A percentile compares a stretch with the other conserved stretches of the same genome.
These are phyloP conservation scores for Scelioninae gen. 1 DNA, from an alignment of 2,888 invertebrate genomes.

Conservation along the genomic window DNA sequence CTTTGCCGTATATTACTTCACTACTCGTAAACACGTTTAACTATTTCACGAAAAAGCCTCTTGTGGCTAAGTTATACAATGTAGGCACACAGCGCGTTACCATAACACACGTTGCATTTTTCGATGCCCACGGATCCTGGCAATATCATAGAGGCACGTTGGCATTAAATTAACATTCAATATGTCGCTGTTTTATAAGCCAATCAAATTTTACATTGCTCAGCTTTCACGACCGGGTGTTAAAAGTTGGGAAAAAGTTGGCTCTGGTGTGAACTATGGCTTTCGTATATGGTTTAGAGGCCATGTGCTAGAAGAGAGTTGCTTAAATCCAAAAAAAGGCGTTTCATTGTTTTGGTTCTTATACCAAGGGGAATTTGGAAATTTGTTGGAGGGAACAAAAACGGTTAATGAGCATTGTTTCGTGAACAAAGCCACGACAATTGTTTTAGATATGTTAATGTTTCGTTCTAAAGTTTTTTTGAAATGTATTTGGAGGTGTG, in stretches of 20 bases:
- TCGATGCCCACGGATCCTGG: not conserved
- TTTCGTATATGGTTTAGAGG: not conserved
- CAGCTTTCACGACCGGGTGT: slow-evolving; percentile 21
- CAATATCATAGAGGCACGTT: slow-evolving; percentile 19
- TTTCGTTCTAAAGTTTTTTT: no score
- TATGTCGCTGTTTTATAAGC: slow-evolving; percentile 39
- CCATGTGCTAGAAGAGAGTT: no score
- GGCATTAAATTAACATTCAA: slow-evolving; percentile 37
- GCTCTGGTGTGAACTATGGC: not conserved
- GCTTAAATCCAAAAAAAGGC: no score
- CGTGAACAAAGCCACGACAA: no score
- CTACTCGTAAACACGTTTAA: slow-evolving; percentile 74
- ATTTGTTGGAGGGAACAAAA: no score
- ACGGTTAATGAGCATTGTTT: no score
- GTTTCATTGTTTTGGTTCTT: no score
- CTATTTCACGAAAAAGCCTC: slow-evolving; percentile 61
- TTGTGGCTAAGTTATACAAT: slow-evolving; percentile 62
- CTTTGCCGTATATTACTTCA: slow-evolving; percentile 74
- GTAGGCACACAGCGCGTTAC: slow-evolving; percentile 32
- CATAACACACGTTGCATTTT: slow-evolving; percentile 33
- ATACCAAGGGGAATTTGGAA: no score
- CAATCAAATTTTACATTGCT: slow-evolving; percentile 40
- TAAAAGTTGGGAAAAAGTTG: slow-evolving; percentile 31
- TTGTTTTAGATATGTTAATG: no score
- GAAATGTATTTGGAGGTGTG: no score